Evolutionary conservation across 2,113 vertebrate species (phyloP).

Genomic region (Vanacampus margaritifer): DNA sequence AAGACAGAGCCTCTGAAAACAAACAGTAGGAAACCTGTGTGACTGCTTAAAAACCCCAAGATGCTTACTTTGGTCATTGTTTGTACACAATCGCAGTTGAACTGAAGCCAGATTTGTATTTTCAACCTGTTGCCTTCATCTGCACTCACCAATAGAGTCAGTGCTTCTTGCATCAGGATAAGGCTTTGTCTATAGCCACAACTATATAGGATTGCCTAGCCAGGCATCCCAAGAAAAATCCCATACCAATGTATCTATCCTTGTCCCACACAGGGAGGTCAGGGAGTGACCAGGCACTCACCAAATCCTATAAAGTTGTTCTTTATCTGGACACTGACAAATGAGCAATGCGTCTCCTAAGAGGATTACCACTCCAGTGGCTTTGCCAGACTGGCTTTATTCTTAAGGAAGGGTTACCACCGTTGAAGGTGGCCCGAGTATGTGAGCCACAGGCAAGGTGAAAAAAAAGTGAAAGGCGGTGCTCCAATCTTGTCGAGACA

Average conservation of each 20-base stretch:
- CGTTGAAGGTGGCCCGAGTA: conserved; percentile 18
- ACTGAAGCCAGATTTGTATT: background rate
- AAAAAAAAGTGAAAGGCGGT: conserved; percentile 17
- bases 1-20: background rate
- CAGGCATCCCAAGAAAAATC: conserved; percentile 15
- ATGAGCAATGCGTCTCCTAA: conserved; percentile 74
- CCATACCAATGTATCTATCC: conserved; percentile 18
- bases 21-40: background rate
- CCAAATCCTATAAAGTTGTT: conserved; percentile 77
- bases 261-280: conserved; percentile 56
- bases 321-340: conserved; percentile 81
- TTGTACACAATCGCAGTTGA: background rate
- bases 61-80: background rate
- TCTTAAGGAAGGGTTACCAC: conserved; percentile 29
- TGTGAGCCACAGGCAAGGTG: conserved; percentile 11
- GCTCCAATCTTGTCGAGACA: conserved; percentile 21
- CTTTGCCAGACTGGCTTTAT: conserved; percentile 43
- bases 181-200: background rate
- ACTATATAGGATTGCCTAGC: no score
- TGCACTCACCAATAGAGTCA: background rate
- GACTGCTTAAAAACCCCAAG: background rate
- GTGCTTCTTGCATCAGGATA: background rate
- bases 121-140: background rate
- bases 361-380: conserved; percentile 72
- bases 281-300: conserved; percentile 63